Conservation (phyloP, 2,113 vertebrate genomes). For the Origma solitaria region DNA sequence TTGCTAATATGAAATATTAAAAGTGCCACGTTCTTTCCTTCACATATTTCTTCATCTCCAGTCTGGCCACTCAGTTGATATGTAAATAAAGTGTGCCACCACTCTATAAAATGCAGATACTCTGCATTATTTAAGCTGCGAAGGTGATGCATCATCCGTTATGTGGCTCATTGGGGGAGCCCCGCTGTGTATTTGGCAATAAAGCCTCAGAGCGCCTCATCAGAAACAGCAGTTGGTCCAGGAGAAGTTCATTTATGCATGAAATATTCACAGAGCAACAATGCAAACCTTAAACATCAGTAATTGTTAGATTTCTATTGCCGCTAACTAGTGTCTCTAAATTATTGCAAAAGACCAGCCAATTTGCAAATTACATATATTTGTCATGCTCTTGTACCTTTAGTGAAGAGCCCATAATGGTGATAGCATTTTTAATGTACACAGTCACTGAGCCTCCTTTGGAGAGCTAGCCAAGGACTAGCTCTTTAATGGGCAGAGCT, state of each 20-base stretch:
- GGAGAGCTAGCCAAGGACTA: slow-evolving; percentile 14
- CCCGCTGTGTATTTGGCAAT: slow-evolving; percentile 84
- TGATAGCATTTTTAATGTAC: slow-evolving; percentile 68
- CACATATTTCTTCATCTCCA: slow-evolving; percentile 75
- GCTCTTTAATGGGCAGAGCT: background rate
- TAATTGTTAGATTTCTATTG: slow-evolving; percentile 84
- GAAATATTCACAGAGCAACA: slow-evolving; percentile 85
- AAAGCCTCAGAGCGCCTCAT: slow-evolving; percentile 84
- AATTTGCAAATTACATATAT: slow-evolving; percentile 84
- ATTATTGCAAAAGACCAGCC: slow-evolving; percentile 83
- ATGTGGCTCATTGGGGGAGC: slow-evolving; percentile 81
- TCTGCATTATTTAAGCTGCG: slow-evolving; percentile 80
- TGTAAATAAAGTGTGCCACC: slow-evolving; percentile 80
- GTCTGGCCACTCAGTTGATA: slow-evolving; percentile 77
- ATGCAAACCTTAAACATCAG: slow-evolving; percentile 84
- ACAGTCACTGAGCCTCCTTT: slow-evolving; percentile 35
- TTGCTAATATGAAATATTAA: slow-evolving; percentile 74
- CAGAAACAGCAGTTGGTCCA: slow-evolving; percentile 85
- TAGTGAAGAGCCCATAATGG: slow-evolving; percentile 72
- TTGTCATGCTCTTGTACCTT: slow-evolving; percentile 82
- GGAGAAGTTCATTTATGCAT: slow-evolving; percentile 85
- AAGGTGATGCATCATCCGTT: slow-evolving; percentile 79
- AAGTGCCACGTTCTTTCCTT: slow-evolving; percentile 46
- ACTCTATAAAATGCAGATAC: slow-evolving; percentile 62
- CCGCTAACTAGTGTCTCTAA: slow-evolving; percentile 80